Evolutionary conservation across 2,888 invertebrate species (phyloP), one percentile per base, ranked within the genome.

Genomic region (Calephelis perditalis): DNA sequence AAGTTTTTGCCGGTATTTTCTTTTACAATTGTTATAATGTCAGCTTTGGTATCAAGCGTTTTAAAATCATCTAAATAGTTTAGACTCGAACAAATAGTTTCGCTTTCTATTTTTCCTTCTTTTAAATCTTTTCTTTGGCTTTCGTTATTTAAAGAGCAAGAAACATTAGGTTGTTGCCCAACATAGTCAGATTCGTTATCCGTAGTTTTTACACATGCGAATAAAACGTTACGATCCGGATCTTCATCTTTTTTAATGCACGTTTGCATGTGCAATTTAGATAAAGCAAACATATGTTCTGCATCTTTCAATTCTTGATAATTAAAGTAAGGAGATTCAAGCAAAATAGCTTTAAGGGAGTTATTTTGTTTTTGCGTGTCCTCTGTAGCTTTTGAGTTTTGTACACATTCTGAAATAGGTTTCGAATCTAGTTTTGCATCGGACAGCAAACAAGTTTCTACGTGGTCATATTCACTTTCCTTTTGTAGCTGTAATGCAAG

Each of bases 241-340:
- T 10, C 2, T 36, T 35, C 3, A 5, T 35, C 36, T n/a, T 12
- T 49, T 40, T 57, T 43, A 44, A 47, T 43, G 3, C 7, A 7
- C 5, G 9, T n/a, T 35, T 35, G 36, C n/a, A 36, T 36, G 11
- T 35, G 35, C 0, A 36, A 36, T 9, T 40, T 11, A 46, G 44
- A 37, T 43, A 44, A 44, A 35, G 68, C 70, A 46, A 67, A 64
- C 49, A 62, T 56, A 7, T 62, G 60, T 62, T 74, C 73, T 45
- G 78, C 79, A 66, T 83, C 82, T 58, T 67, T 68, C 63, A 81
- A 71, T 71, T 80, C 79, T 26, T 78, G 70, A 64, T 84, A 81
- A 62, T 64, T 76, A 40, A 77, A 70, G 45, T 64, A 65, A 43
- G 70, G 63, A 44, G 70, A 64, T 66, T 79, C 76, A 63, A 72